Base-by-base conservation (phyloP, 2,888 invertebrate genomes). In the Aplocera efformata region DNA sequence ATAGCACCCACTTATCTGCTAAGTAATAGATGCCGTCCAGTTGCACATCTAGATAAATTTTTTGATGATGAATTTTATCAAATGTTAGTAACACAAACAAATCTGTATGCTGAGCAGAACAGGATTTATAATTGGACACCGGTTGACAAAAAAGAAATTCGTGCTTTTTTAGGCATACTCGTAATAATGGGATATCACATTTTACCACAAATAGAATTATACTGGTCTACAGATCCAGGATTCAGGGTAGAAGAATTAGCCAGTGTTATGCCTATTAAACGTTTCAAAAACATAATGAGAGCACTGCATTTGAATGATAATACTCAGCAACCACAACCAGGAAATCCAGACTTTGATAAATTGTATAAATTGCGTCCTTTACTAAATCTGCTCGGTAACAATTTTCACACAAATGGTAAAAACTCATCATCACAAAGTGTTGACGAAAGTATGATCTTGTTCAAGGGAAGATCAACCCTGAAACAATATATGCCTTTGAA, bases 171-270 rank as follows among this genome's bases (percentile, higher is more conserved):
- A 23, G 46, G 47, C 25, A 52, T 52, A 7, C 20, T 47, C 13
- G 27, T 49, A 23, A 42, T 49, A 9, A 51, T 51, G 51, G 45
- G 48, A 25, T 51, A 48, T 32, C 24, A 45, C 32, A 30, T 38
- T 31, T 32, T 45, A 7, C 45, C 48, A 10, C 23, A 32, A 9
- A 35, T 45, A 27, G 45, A 48, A 20, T 31, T 48, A 6, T 48
- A 48, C 29, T 51, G 48, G 48, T 51, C 48, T 21, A 35, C 51
- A 22, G 51, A 48, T 27, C 51, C 45, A n/a, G 47, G 41, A 31
- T 50, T 47, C 25, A 31, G 47, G 28, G 24, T 44, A 13, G 30
- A 44, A 20, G 42, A 46, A 34, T 11, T 50, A 13, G 40, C 49
- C 27, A 13, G 9, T 10, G 22, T 32, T 10, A 50, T 46, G 46